Percentiles rank a stretch among this genome's conserved stretches.
Conservation (phyloP, 2,797 vertebrate genomes). For the Gymnopithys bicolor region DNA sequence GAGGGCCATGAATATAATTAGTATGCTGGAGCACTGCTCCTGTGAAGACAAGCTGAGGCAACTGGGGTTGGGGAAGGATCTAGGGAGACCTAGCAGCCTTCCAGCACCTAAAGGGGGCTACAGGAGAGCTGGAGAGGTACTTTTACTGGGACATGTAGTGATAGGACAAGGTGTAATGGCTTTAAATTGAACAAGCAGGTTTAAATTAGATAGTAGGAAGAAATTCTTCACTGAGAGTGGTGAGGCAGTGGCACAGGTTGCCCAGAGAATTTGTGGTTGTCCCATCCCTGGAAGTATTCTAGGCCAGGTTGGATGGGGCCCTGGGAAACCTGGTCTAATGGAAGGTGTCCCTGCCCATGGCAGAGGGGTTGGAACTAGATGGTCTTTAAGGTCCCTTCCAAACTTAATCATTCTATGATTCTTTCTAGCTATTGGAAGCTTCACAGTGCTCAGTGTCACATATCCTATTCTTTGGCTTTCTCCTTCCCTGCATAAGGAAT, state of each 20-base stretch:
- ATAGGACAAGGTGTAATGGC: neutral
- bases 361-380: accelerated
- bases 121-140: neutral
- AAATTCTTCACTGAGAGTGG: neutral
- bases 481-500: neutral
- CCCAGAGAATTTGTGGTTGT: neutral
- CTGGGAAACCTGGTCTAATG: neutral
- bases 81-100: neutral
- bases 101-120: neutral
- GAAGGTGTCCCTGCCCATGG: neutral
- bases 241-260: neutral
- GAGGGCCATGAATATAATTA: neutral
- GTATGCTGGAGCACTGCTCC: neutral
- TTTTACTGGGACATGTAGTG: neutral
- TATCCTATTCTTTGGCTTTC: neutral
- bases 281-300: accelerated
- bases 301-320: neutral
- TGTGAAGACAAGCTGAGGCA: neutral
- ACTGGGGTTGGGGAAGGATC: neutral
- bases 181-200: neutral
- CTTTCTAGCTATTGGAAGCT: neutral
- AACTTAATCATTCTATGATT: neutral
- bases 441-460: accelerated
- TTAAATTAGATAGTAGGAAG: neutral
- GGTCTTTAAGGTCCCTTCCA: neutral